These are phyloP conservation scores for Ageneiosus marmoratus DNA, from an alignment of 2,113 vertebrate species.

Conservation along the genomic window DNA sequence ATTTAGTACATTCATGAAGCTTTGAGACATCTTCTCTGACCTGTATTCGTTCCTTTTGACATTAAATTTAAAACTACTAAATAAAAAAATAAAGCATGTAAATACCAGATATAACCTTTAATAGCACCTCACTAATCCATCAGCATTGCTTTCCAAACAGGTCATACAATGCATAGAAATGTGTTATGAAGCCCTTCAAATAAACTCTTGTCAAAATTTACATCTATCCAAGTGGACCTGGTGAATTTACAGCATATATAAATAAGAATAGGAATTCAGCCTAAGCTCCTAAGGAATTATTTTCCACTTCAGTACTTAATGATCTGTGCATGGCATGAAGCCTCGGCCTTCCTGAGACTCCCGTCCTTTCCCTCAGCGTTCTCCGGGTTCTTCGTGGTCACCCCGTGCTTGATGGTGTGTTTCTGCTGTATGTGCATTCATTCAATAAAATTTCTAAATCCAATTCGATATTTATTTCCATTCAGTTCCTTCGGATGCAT, in stretches of 20 bases:
- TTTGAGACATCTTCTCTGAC: neutral
- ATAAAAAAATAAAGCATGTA: neutral
- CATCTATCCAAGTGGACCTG: neutral
- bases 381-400: slow-evolving; percentile 66
- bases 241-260: neutral
- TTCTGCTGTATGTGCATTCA: slow-evolving; percentile 94
- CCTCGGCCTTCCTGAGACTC: slow-evolving; percentile 72
- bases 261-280: neutral
- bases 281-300: neutral
- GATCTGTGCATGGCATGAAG: slow-evolving; percentile 73
- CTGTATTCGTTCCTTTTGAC: neutral
- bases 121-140: neutral
- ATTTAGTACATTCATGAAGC: neutral
- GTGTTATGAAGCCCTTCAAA: neutral
- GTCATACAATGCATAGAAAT: neutral
- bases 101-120: neutral
- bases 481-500: too few relatives aligned
- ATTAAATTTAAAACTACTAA: neutral
- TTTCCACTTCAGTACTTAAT: slow-evolving; percentile 47
- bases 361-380: slow-evolving; percentile 67
- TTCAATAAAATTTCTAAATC: slow-evolving; percentile 87
- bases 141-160: neutral
- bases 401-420: slow-evolving; percentile 89
- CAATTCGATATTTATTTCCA: slow-evolving; percentile 48
- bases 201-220: neutral